These are phyloP conservation scores for Sylvia borin DNA, from an alignment of 2,797 vertebrate genomes.

Conservation along the genomic window DNA sequence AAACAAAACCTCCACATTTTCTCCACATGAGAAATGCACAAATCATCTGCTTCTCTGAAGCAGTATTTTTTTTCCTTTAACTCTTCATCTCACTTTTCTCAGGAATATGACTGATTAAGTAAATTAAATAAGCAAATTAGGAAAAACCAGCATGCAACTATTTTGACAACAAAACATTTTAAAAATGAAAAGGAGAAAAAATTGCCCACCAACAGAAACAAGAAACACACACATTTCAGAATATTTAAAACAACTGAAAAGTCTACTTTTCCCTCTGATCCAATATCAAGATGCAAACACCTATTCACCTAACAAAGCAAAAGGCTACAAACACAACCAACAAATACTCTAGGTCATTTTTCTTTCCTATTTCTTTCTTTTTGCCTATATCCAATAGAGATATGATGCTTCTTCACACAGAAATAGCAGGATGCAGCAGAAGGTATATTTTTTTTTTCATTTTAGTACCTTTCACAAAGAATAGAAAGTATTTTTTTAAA, in stretches of 20 bases:
- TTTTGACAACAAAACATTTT: background rate
- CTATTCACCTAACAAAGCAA: background rate
- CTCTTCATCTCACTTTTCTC: background rate
- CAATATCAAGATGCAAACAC: background rate
- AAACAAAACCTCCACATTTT: background rate
- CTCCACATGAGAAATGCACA: background rate
- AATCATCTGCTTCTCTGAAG: background rate
- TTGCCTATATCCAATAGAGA: background rate
- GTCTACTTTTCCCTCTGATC: background rate
- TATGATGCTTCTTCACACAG: background rate
- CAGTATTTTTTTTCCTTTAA: background rate
- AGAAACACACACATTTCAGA: background rate
- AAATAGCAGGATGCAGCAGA: background rate
- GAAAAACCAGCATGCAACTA: background rate
- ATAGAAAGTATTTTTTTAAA: background rate
- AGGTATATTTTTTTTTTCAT: background rate
- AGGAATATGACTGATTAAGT: background rate
- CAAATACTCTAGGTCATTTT: background rate
- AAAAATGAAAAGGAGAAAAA: background rate
- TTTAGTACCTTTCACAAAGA: background rate
- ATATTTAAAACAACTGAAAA: background rate
- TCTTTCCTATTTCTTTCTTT: background rate
- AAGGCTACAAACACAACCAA: background rate
- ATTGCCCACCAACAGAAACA: background rate
- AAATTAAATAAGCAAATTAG: background rate